Conservation (phyloP, 2,888 invertebrate species). For the Nomada fucata region DNA sequence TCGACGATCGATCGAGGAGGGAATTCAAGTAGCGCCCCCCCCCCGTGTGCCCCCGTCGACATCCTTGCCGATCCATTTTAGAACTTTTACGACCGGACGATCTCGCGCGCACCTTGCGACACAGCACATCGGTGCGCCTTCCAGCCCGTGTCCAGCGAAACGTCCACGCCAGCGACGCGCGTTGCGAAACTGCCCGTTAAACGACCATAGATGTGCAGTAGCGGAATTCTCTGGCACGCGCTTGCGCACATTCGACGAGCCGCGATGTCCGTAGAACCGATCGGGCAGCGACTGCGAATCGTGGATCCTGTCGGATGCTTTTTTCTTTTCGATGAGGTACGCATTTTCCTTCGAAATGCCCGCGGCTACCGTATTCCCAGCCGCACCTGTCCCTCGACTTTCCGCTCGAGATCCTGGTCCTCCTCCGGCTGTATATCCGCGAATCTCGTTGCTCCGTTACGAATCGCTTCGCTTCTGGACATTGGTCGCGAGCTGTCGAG, state of each 20-base stretch:
- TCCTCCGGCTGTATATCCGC: neutral
- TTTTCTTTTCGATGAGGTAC: too few relatives aligned
- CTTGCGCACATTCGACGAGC: conserved; percentile 53
- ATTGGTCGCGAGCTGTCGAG: neutral
- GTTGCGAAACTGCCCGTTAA: conserved; percentile 57
- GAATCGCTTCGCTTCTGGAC: neutral
- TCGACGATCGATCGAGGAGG: too few relatives aligned
- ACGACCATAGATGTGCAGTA: conserved; percentile 60
- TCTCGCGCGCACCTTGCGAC: conserved; percentile 38
- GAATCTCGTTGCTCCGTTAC: conserved; percentile 12
- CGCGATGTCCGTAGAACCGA: conserved; percentile 45
- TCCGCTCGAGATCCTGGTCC: conserved; percentile 14
- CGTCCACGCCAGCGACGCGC: conserved; percentile 13
- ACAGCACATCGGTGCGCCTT: conserved; percentile 1
- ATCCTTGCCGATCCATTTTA: too few relatives aligned
- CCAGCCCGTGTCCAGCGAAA: conserved; percentile 47
- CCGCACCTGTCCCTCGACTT: conserved; percentile 6
- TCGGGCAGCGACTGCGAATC: neutral
- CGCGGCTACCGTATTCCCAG: neutral
- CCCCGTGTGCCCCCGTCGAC: too few relatives aligned
- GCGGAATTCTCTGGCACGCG: conserved; percentile 64
- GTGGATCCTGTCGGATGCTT: neutral
- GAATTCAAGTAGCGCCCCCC: too few relatives aligned
- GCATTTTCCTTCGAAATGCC: neutral
- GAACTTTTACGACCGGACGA: neutral